A percentile compares a stretch with the other conserved stretches of the same genome.
Conservation (phyloP, 2,797 vertebrate genomes). For the Limosa lapponica region DNA sequence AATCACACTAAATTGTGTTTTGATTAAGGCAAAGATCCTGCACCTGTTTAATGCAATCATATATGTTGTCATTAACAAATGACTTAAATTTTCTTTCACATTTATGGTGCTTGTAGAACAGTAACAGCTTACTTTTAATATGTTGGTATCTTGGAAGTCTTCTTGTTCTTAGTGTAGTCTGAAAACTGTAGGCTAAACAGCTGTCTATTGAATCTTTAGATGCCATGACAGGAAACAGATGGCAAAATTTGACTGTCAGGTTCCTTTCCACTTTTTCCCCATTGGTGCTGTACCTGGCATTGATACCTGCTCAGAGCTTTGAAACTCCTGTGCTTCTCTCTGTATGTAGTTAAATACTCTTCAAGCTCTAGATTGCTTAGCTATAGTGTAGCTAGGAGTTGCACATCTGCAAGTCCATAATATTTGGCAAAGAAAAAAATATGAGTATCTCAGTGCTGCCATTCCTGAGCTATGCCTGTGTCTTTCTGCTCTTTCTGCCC, state of each 20-base stretch:
- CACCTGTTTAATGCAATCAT: not conserved
- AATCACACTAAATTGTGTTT: not conserved
- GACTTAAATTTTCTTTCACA: not conserved
- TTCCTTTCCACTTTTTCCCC: not conserved
- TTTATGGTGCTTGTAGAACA: not conserved
- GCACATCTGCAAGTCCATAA: not conserved
- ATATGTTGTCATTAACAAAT: not conserved
- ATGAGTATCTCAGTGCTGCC: not conserved
- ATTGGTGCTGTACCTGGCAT: not conserved
- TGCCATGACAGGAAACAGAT: not conserved
- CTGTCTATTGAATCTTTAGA: not conserved
- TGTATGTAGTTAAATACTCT: not conserved
- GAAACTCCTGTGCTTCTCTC: not conserved
- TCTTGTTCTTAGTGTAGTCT: not conserved
- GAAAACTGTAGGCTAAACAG: not conserved
- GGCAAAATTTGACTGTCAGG: not conserved
- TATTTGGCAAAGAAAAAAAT: not conserved
- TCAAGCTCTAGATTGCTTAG: not conserved
- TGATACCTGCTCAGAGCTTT: not conserved
- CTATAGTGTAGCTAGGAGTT: not conserved
- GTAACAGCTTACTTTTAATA: not conserved
- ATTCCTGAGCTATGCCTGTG: fast-evolving
- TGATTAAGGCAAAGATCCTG: not conserved
- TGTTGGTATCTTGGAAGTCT: not conserved
- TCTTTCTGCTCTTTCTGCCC: not conserved